A percentile compares a stretch with the other conserved stretches of the same genome.
phyloP scores from a whole-genome alignment of 2,888 invertebrate species.

The Neuroscelio doddi region DNA sequence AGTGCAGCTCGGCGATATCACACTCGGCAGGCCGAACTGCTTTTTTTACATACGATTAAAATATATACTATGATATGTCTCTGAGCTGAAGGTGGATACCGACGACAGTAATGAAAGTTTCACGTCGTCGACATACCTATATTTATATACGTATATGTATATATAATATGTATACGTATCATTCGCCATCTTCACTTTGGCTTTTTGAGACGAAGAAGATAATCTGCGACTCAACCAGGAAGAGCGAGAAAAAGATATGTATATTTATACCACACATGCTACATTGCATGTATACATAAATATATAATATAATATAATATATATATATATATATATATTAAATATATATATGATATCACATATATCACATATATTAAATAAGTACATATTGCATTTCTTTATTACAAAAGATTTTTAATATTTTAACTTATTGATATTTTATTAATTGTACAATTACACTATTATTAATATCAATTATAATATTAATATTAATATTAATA shows the following conservation, averaged over 20 bases:
- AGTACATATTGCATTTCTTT: too few species aligned
- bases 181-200: conserved; percentile 21
- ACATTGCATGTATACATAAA: conserved; percentile 38
- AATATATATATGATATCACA: too few species aligned
- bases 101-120: conserved; percentile 25
- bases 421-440: too few species aligned
- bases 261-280: conserved; percentile 14
- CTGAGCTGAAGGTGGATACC: conserved; percentile 26
- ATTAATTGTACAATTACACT: too few species aligned
- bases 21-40: conserved; percentile 44
- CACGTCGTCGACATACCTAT: conserved; percentile 25
- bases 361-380: too few species aligned
- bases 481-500: too few species aligned
- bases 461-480: too few species aligned
- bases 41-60: too few species aligned
- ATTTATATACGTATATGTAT: conserved; percentile 10
- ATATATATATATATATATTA: conserved; percentile 40
- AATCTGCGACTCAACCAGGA: conserved; percentile 32
- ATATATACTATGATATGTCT: conserved; percentile 35
- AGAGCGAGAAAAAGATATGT: conserved; percentile 24
- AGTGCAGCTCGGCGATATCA: conserved; percentile 40
- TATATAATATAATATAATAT: conserved; percentile 12
- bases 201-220: not conserved
- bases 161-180: conserved; percentile 8
- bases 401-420: too few species aligned